A percentile compares a stretch with the other conserved stretches of the same genome.
Conservation (phyloP, 2,797 vertebrate genomes). For the Gambusia yucatana region DNA sequence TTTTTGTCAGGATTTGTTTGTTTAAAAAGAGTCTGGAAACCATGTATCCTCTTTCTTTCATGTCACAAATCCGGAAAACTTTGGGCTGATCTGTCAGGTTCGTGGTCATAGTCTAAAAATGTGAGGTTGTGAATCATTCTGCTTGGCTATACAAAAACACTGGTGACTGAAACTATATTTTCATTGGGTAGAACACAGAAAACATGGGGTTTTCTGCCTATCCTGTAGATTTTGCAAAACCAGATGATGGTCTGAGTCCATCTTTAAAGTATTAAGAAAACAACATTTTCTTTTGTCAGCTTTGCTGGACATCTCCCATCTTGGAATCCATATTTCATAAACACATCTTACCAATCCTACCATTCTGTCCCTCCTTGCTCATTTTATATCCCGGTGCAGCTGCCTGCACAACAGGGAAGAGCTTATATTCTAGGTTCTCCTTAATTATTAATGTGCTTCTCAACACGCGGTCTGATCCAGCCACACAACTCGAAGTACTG, state of each 20-base stretch:
- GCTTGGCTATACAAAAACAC: background rate
- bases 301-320: slow-evolving; percentile 54
- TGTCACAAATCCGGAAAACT: background rate
- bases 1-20: background rate
- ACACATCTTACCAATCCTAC: slow-evolving; percentile 63
- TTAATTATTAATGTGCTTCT: slow-evolving; percentile 75
- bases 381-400: slow-evolving; percentile 66
- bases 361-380: slow-evolving; percentile 38
- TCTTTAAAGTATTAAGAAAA: slow-evolving; percentile 10
- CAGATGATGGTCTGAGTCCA: slow-evolving; percentile 6
- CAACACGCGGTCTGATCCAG: slow-evolving; percentile 66
- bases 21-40: background rate
- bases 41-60: background rate
- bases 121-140: background rate
- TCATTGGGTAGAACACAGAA: background rate
- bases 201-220: slow-evolving; percentile 14
- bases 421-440: slow-evolving; percentile 68
- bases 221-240: background rate
- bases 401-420: slow-evolving; percentile 76
- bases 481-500: slow-evolving; percentile 57
- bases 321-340: slow-evolving; percentile 79
- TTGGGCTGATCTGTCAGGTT: background rate
- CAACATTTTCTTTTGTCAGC: slow-evolving; percentile 56
- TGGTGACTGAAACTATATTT: background rate
- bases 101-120: background rate